phyloP scores from a whole-genome alignment of 2,888 invertebrate species.

The Lycophotia porphyrea region DNA sequence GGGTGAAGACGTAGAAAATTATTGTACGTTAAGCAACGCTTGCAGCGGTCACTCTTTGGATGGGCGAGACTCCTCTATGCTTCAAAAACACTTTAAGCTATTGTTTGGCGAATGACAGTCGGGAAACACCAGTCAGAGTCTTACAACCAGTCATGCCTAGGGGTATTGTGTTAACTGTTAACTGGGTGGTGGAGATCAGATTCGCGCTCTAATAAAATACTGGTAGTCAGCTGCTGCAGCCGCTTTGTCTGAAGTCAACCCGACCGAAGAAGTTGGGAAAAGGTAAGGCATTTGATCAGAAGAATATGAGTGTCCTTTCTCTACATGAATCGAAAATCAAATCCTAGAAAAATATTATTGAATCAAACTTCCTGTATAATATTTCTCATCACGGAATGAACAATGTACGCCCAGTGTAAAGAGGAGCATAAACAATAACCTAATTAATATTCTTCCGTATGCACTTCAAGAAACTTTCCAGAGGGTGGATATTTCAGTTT shows the following conservation, averaged over 20 bases:
- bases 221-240: background rate
- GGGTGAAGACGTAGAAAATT: too few species aligned
- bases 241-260: background rate
- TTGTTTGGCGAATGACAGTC: background rate
- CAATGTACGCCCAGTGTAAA: background rate
- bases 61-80: background rate
- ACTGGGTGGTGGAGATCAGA: too few species aligned
- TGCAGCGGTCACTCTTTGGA: background rate
- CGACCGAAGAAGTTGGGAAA: background rate
- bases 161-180: too few species aligned
- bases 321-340: background rate
- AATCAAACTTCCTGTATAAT: background rate
- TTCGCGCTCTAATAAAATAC: background rate
- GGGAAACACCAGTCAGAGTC: too few species aligned
- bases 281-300: background rate
- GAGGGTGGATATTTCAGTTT: slow-evolving; percentile 24
- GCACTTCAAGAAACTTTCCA: slow-evolving; percentile 25
- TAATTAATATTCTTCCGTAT: slow-evolving; percentile 33
- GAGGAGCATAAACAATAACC: slow-evolving; percentile 21
- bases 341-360: background rate
- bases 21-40: background rate
- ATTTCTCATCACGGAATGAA: background rate
- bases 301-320: background rate
- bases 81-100: background rate
- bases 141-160: background rate